Percentiles rank a stretch among this genome's conserved stretches.
These are phyloP conservation scores for Notolepis coatsorum DNA, from an alignment of 2,797 vertebrate species.

Conservation along the genomic window DNA sequence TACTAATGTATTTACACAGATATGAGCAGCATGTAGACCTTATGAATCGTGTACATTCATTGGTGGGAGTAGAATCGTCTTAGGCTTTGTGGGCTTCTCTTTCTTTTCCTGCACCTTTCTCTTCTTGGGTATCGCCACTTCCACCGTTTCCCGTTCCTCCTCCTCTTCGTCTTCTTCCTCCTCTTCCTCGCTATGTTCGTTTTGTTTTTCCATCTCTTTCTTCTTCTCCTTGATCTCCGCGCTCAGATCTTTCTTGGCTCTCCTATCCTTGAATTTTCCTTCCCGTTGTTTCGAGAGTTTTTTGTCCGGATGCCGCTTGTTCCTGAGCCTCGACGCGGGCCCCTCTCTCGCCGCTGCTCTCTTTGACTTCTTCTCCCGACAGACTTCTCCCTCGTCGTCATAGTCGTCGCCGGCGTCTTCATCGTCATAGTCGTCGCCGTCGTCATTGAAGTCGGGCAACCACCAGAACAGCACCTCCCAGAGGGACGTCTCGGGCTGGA, in stretches of 20 bases:
- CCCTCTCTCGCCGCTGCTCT: constrained; percentile 29
- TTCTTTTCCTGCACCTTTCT: constrained; percentile 29
- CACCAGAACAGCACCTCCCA: constrained; percentile 82
- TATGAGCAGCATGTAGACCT: too few relatives aligned
- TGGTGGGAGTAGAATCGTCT: too few relatives aligned
- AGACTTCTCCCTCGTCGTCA: too few relatives aligned
- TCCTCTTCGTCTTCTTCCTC: constrained; percentile 27
- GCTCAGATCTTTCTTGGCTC: constrained; percentile 24
- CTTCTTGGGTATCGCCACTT: constrained; percentile 27
- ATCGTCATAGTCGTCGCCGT: constrained; percentile 48
- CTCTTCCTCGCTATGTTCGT: constrained; percentile 24
- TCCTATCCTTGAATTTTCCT: constrained; percentile 57
- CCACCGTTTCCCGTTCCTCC: constrained; percentile 17
- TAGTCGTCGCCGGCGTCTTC: constrained; percentile 34
- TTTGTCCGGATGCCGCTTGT: constrained; percentile 63
- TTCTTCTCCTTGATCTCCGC: constrained; percentile 26
- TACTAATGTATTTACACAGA: too few relatives aligned
- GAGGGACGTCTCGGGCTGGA: constrained; percentile 82
- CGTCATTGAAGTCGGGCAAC: constrained; percentile 62
- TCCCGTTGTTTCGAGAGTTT: constrained; percentile 67
- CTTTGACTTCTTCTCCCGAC: too few relatives aligned
- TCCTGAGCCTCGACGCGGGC: constrained; percentile 56
- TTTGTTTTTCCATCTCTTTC: constrained; percentile 33
- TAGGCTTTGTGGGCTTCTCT: constrained; percentile 38
- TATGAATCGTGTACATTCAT: too few relatives aligned